Base-by-base conservation (phyloP, 2,888 invertebrate species). In the Sarcophaga variegata region DNA sequence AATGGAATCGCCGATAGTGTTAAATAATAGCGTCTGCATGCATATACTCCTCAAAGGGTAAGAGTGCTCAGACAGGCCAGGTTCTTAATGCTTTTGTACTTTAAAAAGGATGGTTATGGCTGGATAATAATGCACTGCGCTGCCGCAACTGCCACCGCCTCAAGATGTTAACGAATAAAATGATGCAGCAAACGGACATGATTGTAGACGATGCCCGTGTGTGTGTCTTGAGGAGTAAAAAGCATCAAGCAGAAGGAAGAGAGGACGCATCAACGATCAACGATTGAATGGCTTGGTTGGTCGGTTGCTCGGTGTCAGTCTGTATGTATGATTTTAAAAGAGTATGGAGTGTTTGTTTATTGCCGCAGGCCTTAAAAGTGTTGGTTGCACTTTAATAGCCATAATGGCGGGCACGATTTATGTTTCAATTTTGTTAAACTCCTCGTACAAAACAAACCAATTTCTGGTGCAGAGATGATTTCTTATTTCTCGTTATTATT, bases 371-470 rank as follows among this genome's bases (percentile, higher is more conserved):
- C 8, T 87, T 75, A 84, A 84, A 87, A 87, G 87, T 87, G 87
- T 87, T 87, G 87, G 88, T 85, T 86, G 78, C 86, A 83, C 83
- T 90, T 90, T 91, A 92, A 92, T 92, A 90, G 91, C 91, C 91
- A 91, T 92, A 91, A 92, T 92, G 91, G 89, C 87, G 89, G 88
- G 89, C 89, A 90, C 90, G 90, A 90, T 90, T 90, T 90, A 90
- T 90, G 90, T 92, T 92, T 92, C 92, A 92, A 92, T 92, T 92
- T 92, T 90, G 91, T 87, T 87, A 62, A 87, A 84, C 87, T 76
- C 66, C 91, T 91, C 47, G 59, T 67, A 87, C 70, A 81, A 81
- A 91, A 74, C 84, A 82, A 79, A 83, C 83, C 83, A 87, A 84
- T 84, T 80, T 66, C 47, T 74, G 49, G 72, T 37, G 66, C 37